These are phyloP conservation scores for Oryzias woworae DNA, from an alignment of 2,113 vertebrate genomes.

Conservation along the genomic window DNA sequence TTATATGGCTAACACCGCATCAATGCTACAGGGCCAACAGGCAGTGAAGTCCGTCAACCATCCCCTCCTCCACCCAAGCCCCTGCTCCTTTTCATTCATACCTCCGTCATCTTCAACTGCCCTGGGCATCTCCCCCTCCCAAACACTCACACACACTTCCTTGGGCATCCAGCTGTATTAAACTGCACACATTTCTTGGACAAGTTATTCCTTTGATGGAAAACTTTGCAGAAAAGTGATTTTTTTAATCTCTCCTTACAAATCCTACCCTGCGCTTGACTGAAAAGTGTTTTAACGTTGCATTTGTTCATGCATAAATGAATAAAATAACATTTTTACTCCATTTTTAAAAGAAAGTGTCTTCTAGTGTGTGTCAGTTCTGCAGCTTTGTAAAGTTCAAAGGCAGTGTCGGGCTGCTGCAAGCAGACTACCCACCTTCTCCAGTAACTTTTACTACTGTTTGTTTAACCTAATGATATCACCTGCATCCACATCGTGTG, in stretches of 20 bases:
- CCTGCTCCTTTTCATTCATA: conserved; percentile 82
- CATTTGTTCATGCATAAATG: no score
- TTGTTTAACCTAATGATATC: no score
- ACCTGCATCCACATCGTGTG: no score
- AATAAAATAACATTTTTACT: conserved; percentile 9
- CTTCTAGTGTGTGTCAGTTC: neutral
- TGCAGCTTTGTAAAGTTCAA: conserved; percentile 38
- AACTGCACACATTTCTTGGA: conserved; percentile 38
- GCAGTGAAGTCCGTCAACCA: conserved; percentile 87
- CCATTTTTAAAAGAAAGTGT: neutral
- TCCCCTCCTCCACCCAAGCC: conserved; percentile 80
- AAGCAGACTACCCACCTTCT: no score
- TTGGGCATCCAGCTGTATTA: conserved; percentile 24
- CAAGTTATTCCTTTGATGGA: neutral
- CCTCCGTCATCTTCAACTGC: conserved; percentile 49
- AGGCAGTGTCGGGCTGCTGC: conserved; percentile 54
- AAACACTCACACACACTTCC: conserved; percentile 38
- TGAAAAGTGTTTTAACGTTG: neutral
- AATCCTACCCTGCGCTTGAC: neutral
- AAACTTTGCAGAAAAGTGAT: neutral
- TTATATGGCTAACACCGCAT: conserved; percentile 92
- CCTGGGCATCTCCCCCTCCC: conserved; percentile 41
- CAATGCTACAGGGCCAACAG: conserved; percentile 90
- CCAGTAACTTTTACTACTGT: no score
- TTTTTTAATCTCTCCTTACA: neutral